A percentile compares a stretch with the other conserved stretches of the same genome.
Conservation (phyloP, 2,113 vertebrate species). For the Campylomormyrus numenius region DNA sequence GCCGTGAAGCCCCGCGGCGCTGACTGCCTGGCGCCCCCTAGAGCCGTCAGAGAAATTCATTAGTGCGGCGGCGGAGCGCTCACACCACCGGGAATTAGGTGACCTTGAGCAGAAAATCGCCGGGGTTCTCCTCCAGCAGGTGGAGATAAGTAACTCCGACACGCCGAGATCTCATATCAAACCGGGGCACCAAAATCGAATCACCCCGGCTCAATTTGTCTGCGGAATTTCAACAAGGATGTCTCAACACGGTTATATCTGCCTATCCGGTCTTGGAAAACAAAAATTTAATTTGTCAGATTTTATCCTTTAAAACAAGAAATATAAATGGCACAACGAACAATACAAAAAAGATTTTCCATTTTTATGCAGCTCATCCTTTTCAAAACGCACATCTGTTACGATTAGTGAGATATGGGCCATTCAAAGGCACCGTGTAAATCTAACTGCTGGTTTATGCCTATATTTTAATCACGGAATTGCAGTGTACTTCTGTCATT, state of each 20-base stretch:
- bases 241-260: neutral
- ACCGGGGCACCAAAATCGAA: neutral
- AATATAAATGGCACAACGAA: neutral
- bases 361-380: neutral
- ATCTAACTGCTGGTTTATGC: neutral
- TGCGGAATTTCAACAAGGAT: neutral
- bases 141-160: neutral
- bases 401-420: neutral
- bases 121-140: neutral
- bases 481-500: neutral
- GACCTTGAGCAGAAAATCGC: slow-evolving; percentile 5
- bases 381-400: neutral
- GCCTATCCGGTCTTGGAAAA: neutral
- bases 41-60: slow-evolving; percentile 15
- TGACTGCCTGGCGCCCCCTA: neutral
- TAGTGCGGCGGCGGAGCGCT: neutral
- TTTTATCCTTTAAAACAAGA: neutral
- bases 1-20: neutral
- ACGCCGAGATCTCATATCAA: neutral
- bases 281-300: neutral
- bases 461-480: neutral
- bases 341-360: neutral
- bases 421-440: neutral
- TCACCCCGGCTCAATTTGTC: neutral
- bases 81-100: neutral